These are phyloP conservation scores for Parasteatoda lunata DNA, from an alignment of 2,888 invertebrate genomes.

Conservation along the genomic window DNA sequence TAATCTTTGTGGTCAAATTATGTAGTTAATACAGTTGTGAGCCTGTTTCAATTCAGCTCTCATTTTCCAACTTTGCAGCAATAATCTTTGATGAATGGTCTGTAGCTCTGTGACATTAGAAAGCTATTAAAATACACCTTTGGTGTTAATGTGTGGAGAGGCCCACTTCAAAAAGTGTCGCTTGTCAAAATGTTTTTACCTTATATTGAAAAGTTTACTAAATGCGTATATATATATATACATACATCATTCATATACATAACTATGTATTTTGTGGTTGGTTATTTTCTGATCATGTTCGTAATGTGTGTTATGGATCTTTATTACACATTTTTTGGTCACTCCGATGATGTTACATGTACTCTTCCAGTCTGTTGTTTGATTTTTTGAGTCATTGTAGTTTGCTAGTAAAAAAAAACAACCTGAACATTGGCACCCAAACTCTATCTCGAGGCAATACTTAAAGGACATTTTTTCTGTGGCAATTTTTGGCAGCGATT, in stretches of 20 bases:
- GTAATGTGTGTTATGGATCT: slow-evolving; percentile 43
- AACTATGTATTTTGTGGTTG: slow-evolving; percentile 67
- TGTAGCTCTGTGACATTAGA: slow-evolving; percentile 64
- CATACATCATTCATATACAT: slow-evolving; percentile 54
- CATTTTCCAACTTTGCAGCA: slow-evolving; percentile 65
- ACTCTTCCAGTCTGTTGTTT: slow-evolving; percentile 28
- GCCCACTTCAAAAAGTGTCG: slow-evolving; percentile 52
- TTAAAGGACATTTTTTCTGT: slow-evolving; percentile 33
- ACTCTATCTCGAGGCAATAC: slow-evolving; percentile 54
- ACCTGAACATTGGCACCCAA: slow-evolving; percentile 28
- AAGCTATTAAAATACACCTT: slow-evolving; percentile 56
- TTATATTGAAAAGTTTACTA: slow-evolving; percentile 68
- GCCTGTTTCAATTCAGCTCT: slow-evolving; percentile 60
- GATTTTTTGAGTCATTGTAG: slow-evolving; percentile 30
- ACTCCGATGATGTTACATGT: slow-evolving; percentile 48
- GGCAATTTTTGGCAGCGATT: slow-evolving; percentile 56
- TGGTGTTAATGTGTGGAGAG: slow-evolving; percentile 56
- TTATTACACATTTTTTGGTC: slow-evolving; percentile 50
- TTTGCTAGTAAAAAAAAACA: slow-evolving; percentile 19
- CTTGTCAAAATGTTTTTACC: slow-evolving; percentile 65
- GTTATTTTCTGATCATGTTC: slow-evolving; percentile 67
- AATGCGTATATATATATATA: slow-evolving; percentile 67
- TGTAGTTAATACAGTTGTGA: slow-evolving; percentile 45
- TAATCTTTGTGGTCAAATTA: slow-evolving; percentile 50
- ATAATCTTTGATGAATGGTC: slow-evolving; percentile 60